Percentiles rank a stretch among this genome's conserved stretches.
Evolutionary conservation across 2,797 vertebrate genomes (phyloP).

Genomic region (Hybognathus amarus): DNA sequence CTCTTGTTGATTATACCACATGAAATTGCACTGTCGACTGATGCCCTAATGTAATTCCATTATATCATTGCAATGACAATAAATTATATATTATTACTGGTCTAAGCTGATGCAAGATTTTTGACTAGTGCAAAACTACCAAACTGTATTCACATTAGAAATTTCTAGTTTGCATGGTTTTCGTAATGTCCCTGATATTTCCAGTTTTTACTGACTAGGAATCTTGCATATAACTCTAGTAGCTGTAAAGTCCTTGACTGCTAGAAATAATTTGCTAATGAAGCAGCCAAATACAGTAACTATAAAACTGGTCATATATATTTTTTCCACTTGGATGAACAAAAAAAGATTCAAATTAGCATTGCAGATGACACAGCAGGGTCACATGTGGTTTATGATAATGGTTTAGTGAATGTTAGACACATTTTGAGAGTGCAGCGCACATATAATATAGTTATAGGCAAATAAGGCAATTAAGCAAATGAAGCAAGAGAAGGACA

Average conservation of each 20-base stretch:
- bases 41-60: too few species aligned
- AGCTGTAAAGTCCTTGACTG: conserved; percentile 4
- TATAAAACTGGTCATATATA: background rate
- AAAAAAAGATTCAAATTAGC: conserved; percentile 24
- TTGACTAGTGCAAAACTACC: background rate
- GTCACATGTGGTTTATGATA: conserved; percentile 19
- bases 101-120: too few species aligned
- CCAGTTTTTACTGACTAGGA: background rate
- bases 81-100: too few species aligned
- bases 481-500: conserved; percentile 8
- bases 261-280: background rate
- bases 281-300: background rate
- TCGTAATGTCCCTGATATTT: background rate
- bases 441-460: conserved; percentile 27
- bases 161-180: background rate
- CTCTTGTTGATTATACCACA: too few species aligned
- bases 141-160: background rate
- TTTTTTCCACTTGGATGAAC: conserved; percentile 3
- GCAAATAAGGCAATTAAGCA: conserved; percentile 17
- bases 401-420: conserved; percentile 20
- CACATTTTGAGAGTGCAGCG: background rate
- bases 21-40: too few species aligned
- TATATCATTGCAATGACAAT: too few species aligned
- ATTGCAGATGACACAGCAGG: conserved; percentile 30
- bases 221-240: background rate